phyloP scores from a whole-genome alignment of 2,888 invertebrate species.

The Epirrhoe alternata region DNA sequence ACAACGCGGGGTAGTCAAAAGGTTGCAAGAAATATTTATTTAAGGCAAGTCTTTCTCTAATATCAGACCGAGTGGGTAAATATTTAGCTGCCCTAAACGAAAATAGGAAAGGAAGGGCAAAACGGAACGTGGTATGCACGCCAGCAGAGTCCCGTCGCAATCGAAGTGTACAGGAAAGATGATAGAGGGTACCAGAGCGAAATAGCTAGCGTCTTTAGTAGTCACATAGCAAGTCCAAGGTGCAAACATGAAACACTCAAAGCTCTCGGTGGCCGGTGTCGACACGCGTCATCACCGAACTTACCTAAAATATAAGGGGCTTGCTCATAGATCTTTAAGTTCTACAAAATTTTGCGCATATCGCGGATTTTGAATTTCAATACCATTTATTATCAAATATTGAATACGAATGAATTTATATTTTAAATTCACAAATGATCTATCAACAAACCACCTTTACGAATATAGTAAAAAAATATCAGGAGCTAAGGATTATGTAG shows the following conservation, averaged over 20 bases:
- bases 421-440: constrained; percentile 25
- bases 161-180: constrained; percentile 84
- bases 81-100: constrained; percentile 26
- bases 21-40: not conserved
- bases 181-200: constrained; percentile 84
- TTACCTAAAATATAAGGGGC: constrained; percentile 68
- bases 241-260: constrained; percentile 87
- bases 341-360: too few species aligned
- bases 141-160: constrained; percentile 80
- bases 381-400: too few species aligned
- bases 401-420: not conserved
- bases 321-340: constrained; percentile 50
- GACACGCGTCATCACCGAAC: constrained; percentile 73
- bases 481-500: constrained; percentile 41
- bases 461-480: constrained; percentile 49
- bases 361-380: too few species aligned
- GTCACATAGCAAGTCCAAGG: constrained; percentile 86
- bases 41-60: not conserved
- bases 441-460: constrained; percentile 52
- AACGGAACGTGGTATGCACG: constrained; percentile 57
- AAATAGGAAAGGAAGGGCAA: constrained; percentile 48
- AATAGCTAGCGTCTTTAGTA: constrained; percentile 83
- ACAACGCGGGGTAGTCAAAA: constrained; percentile 25
- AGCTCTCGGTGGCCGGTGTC: constrained; percentile 82
- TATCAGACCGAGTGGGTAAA: not conserved